Evolutionary conservation across 2,888 invertebrate genomes (phyloP).

Genomic region (Oasisia sp.): DNA sequence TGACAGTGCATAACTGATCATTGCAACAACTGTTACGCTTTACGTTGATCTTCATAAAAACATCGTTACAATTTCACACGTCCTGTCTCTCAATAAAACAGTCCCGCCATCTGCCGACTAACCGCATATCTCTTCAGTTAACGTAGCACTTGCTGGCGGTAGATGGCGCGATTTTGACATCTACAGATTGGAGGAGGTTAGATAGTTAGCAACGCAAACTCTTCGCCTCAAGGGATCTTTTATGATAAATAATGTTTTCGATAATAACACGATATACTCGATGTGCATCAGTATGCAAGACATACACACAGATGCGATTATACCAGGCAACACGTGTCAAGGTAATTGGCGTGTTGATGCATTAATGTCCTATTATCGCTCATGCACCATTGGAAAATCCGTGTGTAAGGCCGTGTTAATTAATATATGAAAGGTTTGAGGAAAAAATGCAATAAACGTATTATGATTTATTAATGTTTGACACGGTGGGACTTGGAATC

Average conservation of each 20-base stretch:
- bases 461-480: no score
- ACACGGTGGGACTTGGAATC: no score
- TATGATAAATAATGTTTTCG: background rate
- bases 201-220: background rate
- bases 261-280: background rate
- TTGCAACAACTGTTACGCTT: background rate
- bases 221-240: background rate
- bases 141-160: background rate
- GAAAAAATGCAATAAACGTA: no score
- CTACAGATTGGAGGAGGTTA: background rate
- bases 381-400: background rate
- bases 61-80: background rate
- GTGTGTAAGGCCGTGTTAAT: no score
- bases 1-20: background rate
- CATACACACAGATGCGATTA: background rate
- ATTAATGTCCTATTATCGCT: background rate
- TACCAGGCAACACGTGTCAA: background rate
- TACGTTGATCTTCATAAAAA: background rate
- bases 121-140: background rate
- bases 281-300: slow-evolving; percentile 6
- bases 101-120: background rate
- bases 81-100: background rate
- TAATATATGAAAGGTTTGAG: no score
- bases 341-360: background rate
- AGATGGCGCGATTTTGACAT: slow-evolving; percentile 17